These are phyloP conservation scores for Hippasteria phrygiana DNA, from an alignment of 53 echinoderm and acorn worm genomes.

Conservation along the genomic window DNA sequence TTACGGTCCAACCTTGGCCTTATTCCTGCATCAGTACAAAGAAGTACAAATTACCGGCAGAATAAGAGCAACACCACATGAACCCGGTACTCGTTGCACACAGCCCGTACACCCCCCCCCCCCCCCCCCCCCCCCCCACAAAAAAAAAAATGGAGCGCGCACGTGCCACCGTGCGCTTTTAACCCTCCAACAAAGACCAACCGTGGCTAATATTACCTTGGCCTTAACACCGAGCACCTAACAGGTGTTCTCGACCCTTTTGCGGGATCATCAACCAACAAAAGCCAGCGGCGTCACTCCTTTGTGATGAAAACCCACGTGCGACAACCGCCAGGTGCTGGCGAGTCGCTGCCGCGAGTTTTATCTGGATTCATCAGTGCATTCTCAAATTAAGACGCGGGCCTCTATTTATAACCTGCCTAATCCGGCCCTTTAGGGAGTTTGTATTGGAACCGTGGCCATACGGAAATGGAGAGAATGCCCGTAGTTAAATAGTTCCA, in stretches of 20 bases:
- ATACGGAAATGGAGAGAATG: background rate
- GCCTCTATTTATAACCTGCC: background rate
- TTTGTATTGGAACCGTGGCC: background rate
- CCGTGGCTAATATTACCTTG: background rate
- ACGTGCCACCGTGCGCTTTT: background rate
- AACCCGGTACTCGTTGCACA: background rate
- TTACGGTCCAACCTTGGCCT: background rate
- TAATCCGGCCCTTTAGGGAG: constrained; percentile 4
- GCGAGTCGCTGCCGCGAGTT: background rate
- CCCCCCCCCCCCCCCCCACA: background rate
- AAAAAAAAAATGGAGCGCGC: background rate
- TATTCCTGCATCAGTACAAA: background rate
- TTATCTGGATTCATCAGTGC: background rate
- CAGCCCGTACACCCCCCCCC: background rate
- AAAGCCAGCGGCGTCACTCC: background rate
- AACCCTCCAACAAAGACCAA: background rate
- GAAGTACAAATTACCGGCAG: background rate
- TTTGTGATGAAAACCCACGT: constrained; percentile 34
- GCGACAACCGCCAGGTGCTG: constrained; percentile 13
- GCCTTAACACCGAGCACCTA: background rate
- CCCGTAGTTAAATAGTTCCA: background rate
- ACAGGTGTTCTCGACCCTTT: constrained; percentile 1
- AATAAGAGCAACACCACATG: background rate
- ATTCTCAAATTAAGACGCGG: background rate
- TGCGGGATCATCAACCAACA: background rate